Base-by-base conservation (phyloP, 2,113 vertebrate genomes). In the Eulemur macaco region DNA sequence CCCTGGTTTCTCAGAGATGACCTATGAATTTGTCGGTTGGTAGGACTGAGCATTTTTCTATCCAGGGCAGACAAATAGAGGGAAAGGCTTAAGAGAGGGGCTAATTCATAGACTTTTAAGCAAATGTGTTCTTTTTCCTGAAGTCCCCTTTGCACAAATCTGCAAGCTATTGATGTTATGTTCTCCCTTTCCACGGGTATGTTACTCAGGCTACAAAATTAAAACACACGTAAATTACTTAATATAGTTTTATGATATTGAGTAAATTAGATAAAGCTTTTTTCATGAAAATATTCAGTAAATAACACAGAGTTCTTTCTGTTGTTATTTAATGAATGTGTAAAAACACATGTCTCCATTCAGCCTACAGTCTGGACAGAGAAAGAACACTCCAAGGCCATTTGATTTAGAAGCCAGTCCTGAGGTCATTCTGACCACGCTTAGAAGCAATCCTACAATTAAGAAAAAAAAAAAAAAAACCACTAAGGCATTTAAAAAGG, bases 71-170 rank as follows among this genome's bases (percentile, higher is more conserved):
- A 60, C 52, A 76, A 92, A 89, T 10, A 95, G 76, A 97, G 66
- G 56, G 10, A 88, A 82, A 68, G 54, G 56, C 76, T 97, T 96
- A 96, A 25, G 1, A 88, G 76, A 78, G 31, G 42, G 73, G 29
- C 37, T 97, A 96, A 98, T 96, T 78, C 76, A 4, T 9, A 96
- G 92, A 50, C 42, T 95, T 88, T 94, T 42, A 56, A 81, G 18
- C 47, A 94, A 87, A 78, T 42, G 15, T 0, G 2, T 34, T 73
- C 73, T 69, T 69, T 93, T 37, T 47, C 37, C 63, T 88, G 50
- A 54, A 56, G 42, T 56, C 58, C 25, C 14, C 25, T 77, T 21
- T 60, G 42, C 23, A 29, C 1, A 45, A 81, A 52, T 58, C 45
- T 89, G 21, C 91, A 97, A 94, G 95, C 95, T 95, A 76, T 50